Percentiles rank a stretch among this genome's conserved stretches.
phyloP scores from a whole-genome alignment of 2,888 invertebrate genomes.

The Drosophila mimetica region DNA sequence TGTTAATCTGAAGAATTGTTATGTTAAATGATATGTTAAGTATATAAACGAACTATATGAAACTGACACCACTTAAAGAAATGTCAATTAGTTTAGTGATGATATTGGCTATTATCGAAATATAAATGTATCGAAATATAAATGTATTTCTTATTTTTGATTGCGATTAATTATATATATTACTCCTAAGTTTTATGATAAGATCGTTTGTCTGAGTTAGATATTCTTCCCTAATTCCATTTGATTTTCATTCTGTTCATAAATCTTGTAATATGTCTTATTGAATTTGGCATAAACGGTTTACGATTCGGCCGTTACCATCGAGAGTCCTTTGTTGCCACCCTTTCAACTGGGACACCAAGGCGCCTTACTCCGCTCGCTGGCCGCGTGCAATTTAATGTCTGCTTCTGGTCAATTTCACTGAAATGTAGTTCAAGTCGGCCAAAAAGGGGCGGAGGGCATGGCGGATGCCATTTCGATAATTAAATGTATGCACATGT shows the following conservation, averaged over 20 bases:
- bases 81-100: no score
- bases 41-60: background rate
- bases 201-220: no score
- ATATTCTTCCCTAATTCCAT: background rate
- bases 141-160: no score
- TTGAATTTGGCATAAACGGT: conserved; percentile 26
- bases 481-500: conserved; percentile 72
- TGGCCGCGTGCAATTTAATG: conserved; percentile 47
- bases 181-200: no score
- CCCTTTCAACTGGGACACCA: conserved; percentile 18
- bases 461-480: conserved; percentile 70
- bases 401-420: conserved; percentile 62
- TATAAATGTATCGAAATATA: no score
- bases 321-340: conserved; percentile 8
- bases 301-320: conserved; percentile 15
- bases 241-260: conserved; percentile 9
- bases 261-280: conserved; percentile 27
- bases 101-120: no score
- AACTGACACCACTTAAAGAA: background rate
- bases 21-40: background rate
- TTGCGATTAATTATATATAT: no score
- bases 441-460: conserved; percentile 13
- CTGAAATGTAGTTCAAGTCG: conserved; percentile 60
- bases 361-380: conserved; percentile 26
- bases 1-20: background rate